Evolutionary conservation across 2,888 invertebrate species (phyloP).

Genomic region (Atethmia centrago): DNA sequence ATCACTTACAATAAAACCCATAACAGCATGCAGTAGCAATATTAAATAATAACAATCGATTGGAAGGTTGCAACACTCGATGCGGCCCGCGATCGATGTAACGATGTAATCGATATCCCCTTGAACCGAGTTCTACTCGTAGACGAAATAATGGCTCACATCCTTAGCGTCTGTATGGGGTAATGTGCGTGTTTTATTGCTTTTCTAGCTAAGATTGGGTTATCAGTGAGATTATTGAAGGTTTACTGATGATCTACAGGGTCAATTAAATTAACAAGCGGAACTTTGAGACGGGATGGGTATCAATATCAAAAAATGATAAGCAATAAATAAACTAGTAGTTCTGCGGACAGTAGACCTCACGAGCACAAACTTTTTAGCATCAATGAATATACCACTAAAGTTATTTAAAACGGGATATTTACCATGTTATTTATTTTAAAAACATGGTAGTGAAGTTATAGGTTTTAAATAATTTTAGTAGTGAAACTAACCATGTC

Average conservation of each 20-base stretch:
- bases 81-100: constrained; percentile 64
- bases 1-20: constrained; percentile 55
- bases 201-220: constrained; percentile 5
- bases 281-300: too few relatives aligned
- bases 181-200: constrained; percentile 52
- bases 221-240: not conserved
- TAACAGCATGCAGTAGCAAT: constrained; percentile 59
- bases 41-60: constrained; percentile 64
- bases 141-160: constrained; percentile 75
- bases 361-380: too few relatives aligned
- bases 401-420: too few relatives aligned
- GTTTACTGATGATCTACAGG: not conserved
- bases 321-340: too few relatives aligned
- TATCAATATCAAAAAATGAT: too few relatives aligned
- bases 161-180: constrained; percentile 65
- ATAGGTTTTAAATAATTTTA: too few relatives aligned
- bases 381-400: too few relatives aligned
- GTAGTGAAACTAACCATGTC: too few relatives aligned
- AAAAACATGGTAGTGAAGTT: too few relatives aligned
- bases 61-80: constrained; percentile 62
- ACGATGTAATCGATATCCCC: constrained; percentile 74
- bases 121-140: constrained; percentile 72
- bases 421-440: too few relatives aligned
- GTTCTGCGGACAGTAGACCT: too few relatives aligned
- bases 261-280: too few relatives aligned